Evolutionary conservation across 2,797 vertebrate species (phyloP), one percentile per base, ranked within the genome.

Genomic region (Melanogrammus aeglefinus): DNA sequence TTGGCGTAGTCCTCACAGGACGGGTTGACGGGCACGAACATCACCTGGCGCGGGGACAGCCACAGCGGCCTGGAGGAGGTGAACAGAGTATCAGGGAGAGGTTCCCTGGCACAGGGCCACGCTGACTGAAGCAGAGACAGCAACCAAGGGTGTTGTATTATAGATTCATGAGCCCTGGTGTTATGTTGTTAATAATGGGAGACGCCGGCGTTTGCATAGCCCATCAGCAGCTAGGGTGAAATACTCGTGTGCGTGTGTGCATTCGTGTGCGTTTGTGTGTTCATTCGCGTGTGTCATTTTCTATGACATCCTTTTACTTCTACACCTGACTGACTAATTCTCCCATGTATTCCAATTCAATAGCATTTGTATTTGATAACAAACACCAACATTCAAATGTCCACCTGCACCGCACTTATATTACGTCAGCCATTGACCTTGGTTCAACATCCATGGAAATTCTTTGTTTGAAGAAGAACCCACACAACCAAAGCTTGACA

Each of bases 11-110:
- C 94, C 57, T 98, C 97, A 74, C 91, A 95, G 74, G 95, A 82
- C 0, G 96, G 95, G 83, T 95, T 97, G 80, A 97, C 95, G 0
- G 98, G 97, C 80, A 99, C 95, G 16, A 98, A 85, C 97, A 99
- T 98, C 76, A 98, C 90, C 89, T 97, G 97, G 41, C 93, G 92
- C 1, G 98, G 97, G 85, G 97, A 99, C 8, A 99, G 81, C 98
- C 97, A 99, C 85, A 99, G 94, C 0, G 97, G 97, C 98, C 98
- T 99, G 85, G 16, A 5, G 77, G 85, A 78, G 79, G 14, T 76
- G 33, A 86, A 75, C 85, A 80, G 63, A 21, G 7, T 8, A 12
- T 69, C 63, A 27, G 7, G 5, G 27, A 69, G 10, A 27, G 9
- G 21, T 24, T 8, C 21, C 57, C 9, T 9, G n/a, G 57, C 57